Conservation (phyloP, 2,113 vertebrate species). For the Gavia stellata region DNA sequence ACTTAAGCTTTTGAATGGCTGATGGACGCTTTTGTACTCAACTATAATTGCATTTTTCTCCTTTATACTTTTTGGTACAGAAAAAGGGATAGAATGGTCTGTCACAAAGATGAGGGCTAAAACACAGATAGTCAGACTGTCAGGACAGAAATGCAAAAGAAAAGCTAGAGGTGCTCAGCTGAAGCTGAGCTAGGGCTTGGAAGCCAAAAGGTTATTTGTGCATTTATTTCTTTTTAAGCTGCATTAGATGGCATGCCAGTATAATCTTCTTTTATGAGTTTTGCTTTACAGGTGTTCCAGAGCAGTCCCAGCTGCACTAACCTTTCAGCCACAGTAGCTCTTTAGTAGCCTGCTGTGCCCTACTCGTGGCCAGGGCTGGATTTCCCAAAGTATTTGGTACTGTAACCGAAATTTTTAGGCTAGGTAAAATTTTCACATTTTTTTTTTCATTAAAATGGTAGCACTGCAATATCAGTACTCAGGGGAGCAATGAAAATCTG, state of each 20-base stretch:
- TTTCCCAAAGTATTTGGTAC: not conserved
- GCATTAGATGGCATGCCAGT: not conserved
- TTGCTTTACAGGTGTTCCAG: not conserved
- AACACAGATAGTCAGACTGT: rapidly evolving
- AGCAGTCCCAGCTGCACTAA: not conserved
- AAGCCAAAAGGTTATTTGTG: not conserved
- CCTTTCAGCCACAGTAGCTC: not conserved
- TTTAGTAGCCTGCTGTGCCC: not conserved
- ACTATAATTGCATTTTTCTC: not conserved
- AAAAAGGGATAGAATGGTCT: too few relatives aligned
- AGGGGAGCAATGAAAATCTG: not conserved
- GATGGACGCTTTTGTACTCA: not conserved
- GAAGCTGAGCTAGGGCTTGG: not conserved
- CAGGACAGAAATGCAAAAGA: not conserved
- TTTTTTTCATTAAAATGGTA: not conserved
- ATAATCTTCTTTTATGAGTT: not conserved
- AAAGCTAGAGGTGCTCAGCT: not conserved
- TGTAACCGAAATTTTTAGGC: not conserved
- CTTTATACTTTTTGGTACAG: not conserved
- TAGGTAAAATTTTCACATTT: not conserved
- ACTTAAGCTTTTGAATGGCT: rapidly evolving
- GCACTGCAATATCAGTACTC: not conserved
- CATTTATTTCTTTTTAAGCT: not conserved
- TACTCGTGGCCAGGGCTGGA: not conserved
- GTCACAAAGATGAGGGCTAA: not conserved